A percentile compares a stretch with the other conserved stretches of the same genome.
phyloP scores from a whole-genome alignment of 2,797 vertebrate genomes.

The Morelia viridis region DNA sequence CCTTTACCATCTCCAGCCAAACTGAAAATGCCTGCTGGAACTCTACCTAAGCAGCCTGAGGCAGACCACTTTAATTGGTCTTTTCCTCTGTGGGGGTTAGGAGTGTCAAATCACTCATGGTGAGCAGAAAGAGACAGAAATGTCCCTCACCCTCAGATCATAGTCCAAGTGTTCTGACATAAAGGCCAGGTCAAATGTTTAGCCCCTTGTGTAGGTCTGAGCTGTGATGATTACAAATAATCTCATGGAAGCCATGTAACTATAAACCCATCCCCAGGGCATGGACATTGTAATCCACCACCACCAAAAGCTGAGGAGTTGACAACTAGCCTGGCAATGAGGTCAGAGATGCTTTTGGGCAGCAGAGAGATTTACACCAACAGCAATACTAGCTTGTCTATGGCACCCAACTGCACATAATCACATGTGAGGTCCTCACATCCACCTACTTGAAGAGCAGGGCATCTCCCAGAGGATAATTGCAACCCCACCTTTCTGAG shows the following conservation, averaged over 20 bases:
- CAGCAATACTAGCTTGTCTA: not conserved
- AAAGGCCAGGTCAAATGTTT: not conserved
- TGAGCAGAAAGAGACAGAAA: not conserved
- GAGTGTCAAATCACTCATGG: not conserved
- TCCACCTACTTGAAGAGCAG: not conserved
- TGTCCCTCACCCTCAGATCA: not conserved
- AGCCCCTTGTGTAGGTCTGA: not conserved
- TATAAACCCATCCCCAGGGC: not conserved
- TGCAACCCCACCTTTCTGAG: not conserved
- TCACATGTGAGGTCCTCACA: not conserved
- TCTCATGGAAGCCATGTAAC: not conserved
- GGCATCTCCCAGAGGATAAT: not conserved
- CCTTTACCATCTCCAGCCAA: not conserved
- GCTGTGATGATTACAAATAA: not conserved
- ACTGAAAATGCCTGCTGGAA: not conserved
- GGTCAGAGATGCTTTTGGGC: not conserved
- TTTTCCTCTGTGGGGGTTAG: not conserved
- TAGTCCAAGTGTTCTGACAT: not conserved
- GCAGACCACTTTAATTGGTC: not conserved
- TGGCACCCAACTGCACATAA: not conserved
- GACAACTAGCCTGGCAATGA: not conserved
- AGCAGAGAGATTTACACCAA: not conserved
- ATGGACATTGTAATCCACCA: not conserved
- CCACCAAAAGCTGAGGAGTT: not conserved
- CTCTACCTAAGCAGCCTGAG: not conserved